Percentiles rank a stretch among this genome's conserved stretches.
Conservation (phyloP, 2,113 vertebrate species). For the Empidonax alnorum region DNA sequence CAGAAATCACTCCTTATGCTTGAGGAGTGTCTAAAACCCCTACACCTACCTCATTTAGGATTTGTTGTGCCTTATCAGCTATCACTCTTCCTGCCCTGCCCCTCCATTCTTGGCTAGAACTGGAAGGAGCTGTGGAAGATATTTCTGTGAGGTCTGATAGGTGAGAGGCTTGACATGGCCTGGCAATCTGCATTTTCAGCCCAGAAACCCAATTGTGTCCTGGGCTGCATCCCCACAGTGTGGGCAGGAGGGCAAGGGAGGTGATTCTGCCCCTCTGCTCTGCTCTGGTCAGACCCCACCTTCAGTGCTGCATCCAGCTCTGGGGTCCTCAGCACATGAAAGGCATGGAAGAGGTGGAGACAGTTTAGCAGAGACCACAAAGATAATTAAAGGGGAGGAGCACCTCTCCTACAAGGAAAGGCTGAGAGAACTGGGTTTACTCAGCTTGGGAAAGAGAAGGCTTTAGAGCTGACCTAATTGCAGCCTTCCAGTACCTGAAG, state of each 20-base stretch:
- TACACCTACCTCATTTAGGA: neutral
- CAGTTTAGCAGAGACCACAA: neutral
- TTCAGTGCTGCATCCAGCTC: neutral
- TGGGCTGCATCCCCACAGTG: neutral
- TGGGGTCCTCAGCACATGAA: neutral
- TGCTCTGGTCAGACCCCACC: neutral
- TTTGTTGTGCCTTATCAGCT: neutral
- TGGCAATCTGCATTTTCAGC: neutral
- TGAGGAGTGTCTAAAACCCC: neutral
- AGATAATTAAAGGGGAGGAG: neutral
- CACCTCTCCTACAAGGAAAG: neutral
- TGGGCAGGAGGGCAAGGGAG: neutral
- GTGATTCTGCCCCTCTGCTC: neutral
- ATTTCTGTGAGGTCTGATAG: neutral
- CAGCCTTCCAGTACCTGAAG: neutral
- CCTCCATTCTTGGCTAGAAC: rapidly evolving
- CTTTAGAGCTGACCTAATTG: neutral
- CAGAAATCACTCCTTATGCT: neutral
- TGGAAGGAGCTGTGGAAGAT: rapidly evolving
- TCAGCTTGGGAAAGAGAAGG: neutral
- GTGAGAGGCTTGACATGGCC: neutral
- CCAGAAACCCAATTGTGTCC: neutral
- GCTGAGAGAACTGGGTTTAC: neutral
- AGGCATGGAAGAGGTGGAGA: rapidly evolving
- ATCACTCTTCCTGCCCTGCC: neutral